These are phyloP conservation scores for Pocillopora meandrina DNA, from an alignment of 92 coral and sea anemone species.

Conservation along the genomic window DNA sequence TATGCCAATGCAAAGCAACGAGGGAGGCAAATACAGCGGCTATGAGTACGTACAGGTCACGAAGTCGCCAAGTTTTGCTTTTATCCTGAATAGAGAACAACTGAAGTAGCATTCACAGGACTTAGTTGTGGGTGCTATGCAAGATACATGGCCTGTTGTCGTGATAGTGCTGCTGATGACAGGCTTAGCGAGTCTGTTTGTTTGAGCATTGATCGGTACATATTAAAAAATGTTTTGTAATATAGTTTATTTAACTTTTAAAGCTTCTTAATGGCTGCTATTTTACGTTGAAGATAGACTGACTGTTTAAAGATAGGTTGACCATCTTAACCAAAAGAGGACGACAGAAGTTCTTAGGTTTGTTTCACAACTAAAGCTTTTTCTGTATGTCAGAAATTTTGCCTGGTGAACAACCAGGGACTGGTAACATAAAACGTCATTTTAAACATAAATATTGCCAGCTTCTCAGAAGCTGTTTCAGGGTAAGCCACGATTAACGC, in stretches of 20 bases:
- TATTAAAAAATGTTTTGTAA: neutral
- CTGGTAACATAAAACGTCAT: no score
- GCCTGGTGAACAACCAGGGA: no score
- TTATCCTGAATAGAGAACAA: slow-evolving; percentile 30
- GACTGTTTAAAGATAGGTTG: no score
- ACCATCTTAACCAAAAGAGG: no score
- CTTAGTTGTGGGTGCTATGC: slow-evolving; percentile 10
- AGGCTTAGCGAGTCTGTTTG: slow-evolving; percentile 20
- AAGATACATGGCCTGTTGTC: slow-evolving; percentile 43
- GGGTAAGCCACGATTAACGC: no score
- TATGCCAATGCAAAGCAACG: slow-evolving; percentile 32
- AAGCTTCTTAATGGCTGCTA: no score
- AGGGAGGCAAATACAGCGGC: slow-evolving; percentile 17
- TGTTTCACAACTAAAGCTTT: no score
- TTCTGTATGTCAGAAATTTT: no score
- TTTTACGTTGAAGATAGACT: no score
- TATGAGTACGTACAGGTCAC: slow-evolving; percentile 24
- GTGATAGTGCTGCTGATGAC: slow-evolving; percentile 23
- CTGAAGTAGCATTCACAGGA: neutral
- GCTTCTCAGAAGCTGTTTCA: no score
- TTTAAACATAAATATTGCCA: no score
- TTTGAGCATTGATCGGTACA: slow-evolving; percentile 44
- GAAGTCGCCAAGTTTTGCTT: slow-evolving; percentile 43
- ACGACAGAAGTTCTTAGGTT: no score
- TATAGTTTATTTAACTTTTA: neutral